Evolutionary conservation across 2,113 vertebrate species (phyloP).

Genomic region (Mormyrus lacerda): DNA sequence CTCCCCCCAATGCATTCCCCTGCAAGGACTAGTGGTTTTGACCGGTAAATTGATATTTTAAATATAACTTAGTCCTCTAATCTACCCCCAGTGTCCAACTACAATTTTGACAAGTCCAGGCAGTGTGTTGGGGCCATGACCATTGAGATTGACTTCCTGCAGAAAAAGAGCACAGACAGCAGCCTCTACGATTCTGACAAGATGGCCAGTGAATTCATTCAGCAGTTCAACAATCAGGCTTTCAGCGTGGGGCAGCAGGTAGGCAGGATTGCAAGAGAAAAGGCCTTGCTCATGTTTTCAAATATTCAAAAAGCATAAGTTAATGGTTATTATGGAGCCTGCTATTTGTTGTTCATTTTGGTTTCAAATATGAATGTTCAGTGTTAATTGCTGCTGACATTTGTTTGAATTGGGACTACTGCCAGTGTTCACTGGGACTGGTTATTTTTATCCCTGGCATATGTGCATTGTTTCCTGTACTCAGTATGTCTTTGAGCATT

Average conservation of each 20-base stretch:
- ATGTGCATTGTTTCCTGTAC: background rate
- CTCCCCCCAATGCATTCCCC: background rate
- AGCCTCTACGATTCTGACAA: conserved; percentile 92
- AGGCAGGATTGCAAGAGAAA: background rate
- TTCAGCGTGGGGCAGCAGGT: conserved; percentile 94
- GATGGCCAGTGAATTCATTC: conserved; percentile 95
- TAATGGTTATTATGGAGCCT: background rate
- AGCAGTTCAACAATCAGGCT: conserved; percentile 92
- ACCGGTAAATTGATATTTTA: background rate
- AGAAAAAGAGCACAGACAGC: conserved; percentile 91
- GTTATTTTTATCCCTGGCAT: background rate
- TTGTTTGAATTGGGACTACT: background rate
- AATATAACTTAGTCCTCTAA: background rate
- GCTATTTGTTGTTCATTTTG: background rate
- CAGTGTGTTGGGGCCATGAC: conserved; percentile 93
- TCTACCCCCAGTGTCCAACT: conserved; percentile 65
- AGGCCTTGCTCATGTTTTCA: background rate
- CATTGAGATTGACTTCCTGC: conserved; percentile 94
- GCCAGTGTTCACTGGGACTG: background rate
- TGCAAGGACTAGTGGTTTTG: background rate
- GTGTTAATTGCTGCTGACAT: background rate
- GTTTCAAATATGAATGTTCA: background rate
- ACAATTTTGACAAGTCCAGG: conserved; percentile 92
- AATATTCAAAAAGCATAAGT: background rate
- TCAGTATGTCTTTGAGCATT: background rate